A percentile compares a stretch with the other conserved stretches of the same genome.
Conservation (phyloP, 2,888 invertebrate genomes). For the Latheticus oryzae region DNA sequence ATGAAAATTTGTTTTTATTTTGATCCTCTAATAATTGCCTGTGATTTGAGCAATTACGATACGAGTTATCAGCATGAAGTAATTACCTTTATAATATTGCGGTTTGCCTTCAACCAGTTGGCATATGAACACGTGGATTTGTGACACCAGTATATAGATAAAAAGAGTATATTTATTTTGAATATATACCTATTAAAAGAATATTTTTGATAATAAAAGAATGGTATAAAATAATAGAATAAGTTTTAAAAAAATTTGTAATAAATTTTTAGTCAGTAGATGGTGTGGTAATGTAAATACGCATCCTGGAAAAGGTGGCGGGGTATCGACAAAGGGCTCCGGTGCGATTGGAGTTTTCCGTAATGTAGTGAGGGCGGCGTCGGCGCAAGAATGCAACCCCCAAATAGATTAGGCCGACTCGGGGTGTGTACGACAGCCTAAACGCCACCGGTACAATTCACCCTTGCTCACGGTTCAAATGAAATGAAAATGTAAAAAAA, state of each 20-base stretch:
- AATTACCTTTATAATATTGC: no score
- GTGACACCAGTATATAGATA: no score
- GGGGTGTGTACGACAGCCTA: slow-evolving; percentile 65
- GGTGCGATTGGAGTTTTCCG: slow-evolving; percentile 43
- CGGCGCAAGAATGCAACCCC: slow-evolving; percentile 59
- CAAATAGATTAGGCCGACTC: slow-evolving; percentile 63
- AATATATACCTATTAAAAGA: no score
- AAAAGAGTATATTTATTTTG: no score
- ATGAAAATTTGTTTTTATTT: no score
- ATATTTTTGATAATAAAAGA: not conserved
- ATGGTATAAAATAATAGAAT: not conserved
- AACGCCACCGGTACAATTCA: slow-evolving; percentile 57
- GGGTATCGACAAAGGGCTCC: slow-evolving; percentile 34
- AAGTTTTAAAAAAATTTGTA: not conserved
- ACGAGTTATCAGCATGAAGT: no score
- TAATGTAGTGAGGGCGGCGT: slow-evolving; percentile 53
- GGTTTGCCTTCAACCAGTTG: no score
- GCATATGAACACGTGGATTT: no score
- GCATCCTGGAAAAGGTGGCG: slow-evolving; percentile 26
- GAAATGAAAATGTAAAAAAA: slow-evolving; percentile 56
- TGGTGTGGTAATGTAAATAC: slow-evolving; percentile 18
- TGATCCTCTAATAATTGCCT: no score
- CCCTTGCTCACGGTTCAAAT: slow-evolving; percentile 51
- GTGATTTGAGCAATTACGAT: no score
- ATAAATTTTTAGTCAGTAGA: not conserved